Percentiles rank a stretch among this genome's conserved stretches.
Conservation (phyloP, 1,140 invertebrate species). For the Aphelinus atriplicis region DNA sequence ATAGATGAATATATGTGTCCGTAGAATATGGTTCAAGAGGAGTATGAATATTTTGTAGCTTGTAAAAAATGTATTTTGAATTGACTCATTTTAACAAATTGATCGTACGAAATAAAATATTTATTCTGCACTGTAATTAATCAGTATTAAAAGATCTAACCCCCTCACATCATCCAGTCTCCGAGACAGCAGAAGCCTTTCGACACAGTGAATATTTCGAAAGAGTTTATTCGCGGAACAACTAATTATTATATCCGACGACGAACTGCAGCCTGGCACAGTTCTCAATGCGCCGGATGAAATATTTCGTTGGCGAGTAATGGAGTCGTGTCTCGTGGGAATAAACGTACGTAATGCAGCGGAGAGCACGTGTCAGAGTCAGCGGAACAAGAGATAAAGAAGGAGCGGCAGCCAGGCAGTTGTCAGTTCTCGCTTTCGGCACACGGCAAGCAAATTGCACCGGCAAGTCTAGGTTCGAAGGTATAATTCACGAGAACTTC, state of each 20-base stretch:
- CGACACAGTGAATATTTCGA: too few species aligned
- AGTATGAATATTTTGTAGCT: too few species aligned
- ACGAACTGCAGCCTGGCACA: too few species aligned
- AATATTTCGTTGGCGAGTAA: not conserved
- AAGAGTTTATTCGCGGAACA: too few species aligned
- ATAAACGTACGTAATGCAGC: conserved; percentile 20
- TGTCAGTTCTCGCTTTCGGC: not conserved
- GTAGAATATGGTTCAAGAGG: not conserved
- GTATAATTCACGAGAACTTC: conserved; percentile 27
- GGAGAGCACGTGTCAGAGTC: not conserved
- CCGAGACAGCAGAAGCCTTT: too few species aligned
- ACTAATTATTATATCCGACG: too few species aligned
- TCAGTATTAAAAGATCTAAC: too few species aligned
- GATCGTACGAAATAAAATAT: too few species aligned
- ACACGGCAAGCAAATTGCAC: conserved; percentile 1
- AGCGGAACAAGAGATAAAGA: conserved; percentile 7
- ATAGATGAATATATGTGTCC: not conserved
- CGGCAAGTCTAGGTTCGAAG: conserved; percentile 6
- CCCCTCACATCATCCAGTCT: too few species aligned
- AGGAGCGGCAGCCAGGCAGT: not conserved
- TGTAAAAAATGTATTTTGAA: too few species aligned
- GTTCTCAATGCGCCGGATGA: not conserved
- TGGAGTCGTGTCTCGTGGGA: not conserved
- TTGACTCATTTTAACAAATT: too few species aligned
- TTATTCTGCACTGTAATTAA: too few species aligned